Conservation (phyloP, 2,113 vertebrate genomes). For the Microcebus jonahi region DNA sequence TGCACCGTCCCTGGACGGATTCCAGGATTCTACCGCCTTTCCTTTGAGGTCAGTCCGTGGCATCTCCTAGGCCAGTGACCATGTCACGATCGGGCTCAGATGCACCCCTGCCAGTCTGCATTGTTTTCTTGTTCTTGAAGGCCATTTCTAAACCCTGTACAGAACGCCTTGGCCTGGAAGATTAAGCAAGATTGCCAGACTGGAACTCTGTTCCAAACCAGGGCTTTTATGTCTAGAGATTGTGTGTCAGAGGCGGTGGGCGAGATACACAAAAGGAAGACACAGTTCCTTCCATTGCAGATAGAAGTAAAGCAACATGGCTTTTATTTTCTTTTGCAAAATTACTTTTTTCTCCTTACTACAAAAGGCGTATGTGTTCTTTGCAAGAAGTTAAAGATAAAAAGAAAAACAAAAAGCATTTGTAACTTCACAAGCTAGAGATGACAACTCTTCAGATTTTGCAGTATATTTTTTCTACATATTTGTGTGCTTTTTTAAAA, state of each 20-base stretch:
- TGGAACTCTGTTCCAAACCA: not conserved
- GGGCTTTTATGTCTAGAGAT: not conserved
- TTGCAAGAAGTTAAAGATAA: constrained; percentile 45
- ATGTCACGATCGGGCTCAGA: not conserved
- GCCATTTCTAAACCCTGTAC: not conserved
- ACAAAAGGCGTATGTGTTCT: constrained; percentile 27
- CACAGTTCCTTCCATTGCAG: not conserved
- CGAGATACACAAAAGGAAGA: not conserved
- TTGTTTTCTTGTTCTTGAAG: not conserved
- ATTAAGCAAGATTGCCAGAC: not conserved
- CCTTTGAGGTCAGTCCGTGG: not conserved
- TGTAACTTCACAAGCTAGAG: not conserved
- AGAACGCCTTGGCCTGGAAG: constrained; percentile 19
- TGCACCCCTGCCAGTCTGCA: not conserved
- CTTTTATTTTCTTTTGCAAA: constrained; percentile 34
- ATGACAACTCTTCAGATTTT: not conserved
- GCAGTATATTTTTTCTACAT: not conserved
- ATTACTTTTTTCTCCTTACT: constrained; percentile 7
- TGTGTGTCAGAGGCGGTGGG: not conserved
- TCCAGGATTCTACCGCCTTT: not conserved
- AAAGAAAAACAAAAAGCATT: constrained; percentile 5
- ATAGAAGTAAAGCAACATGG: not conserved
- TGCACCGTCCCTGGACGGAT: not conserved
- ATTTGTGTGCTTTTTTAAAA: not conserved
- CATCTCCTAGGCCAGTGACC: not conserved